phyloP scores from a whole-genome alignment of 2,888 invertebrate genomes.

The Drosophila nr. fundita region DNA sequence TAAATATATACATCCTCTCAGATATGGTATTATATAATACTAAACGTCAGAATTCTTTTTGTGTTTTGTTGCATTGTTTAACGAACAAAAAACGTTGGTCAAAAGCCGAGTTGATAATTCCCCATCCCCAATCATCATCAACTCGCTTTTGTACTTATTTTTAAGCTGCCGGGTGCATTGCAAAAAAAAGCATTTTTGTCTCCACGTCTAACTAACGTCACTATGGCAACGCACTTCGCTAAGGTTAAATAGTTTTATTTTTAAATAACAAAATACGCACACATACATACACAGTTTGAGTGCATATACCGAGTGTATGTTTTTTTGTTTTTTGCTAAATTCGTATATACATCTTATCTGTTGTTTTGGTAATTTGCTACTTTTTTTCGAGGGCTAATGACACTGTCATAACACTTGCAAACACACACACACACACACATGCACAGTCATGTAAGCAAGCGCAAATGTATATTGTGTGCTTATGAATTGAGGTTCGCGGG shows the following conservation, averaged over 20 bases:
- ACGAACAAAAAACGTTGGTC: slow-evolving; percentile 14
- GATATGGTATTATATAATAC: slow-evolving; percentile 37
- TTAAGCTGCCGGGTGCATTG: slow-evolving; percentile 16
- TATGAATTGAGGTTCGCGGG: slow-evolving; percentile 36
- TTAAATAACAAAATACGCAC: slow-evolving; percentile 39
- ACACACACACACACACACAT: slow-evolving; percentile 8
- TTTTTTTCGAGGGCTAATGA: slow-evolving; percentile 57
- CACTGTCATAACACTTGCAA: slow-evolving; percentile 24
- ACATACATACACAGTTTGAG: slow-evolving; percentile 1
- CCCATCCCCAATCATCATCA: neutral
- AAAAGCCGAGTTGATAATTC: slow-evolving; percentile 11
- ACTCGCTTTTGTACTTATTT: slow-evolving; percentile 1
- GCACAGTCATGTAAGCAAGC: slow-evolving; percentile 7
- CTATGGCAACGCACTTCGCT: slow-evolving; percentile 61
- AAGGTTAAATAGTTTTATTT: slow-evolving; percentile 79
- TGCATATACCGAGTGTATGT: slow-evolving; percentile 1
- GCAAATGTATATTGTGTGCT: neutral
- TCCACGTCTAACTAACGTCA: slow-evolving; percentile 54
- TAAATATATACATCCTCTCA: neutral
- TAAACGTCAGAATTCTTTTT: slow-evolving; percentile 22
- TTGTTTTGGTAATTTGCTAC: slow-evolving; percentile 48
- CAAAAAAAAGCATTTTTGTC: slow-evolving; percentile 30
- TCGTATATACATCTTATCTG: slow-evolving; percentile 50
- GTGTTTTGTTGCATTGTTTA: slow-evolving; percentile 16
- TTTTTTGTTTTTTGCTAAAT: slow-evolving; percentile 24